Evolutionary conservation across 2,113 vertebrate genomes (phyloP).

Genomic region (Trogon surrucura): DNA sequence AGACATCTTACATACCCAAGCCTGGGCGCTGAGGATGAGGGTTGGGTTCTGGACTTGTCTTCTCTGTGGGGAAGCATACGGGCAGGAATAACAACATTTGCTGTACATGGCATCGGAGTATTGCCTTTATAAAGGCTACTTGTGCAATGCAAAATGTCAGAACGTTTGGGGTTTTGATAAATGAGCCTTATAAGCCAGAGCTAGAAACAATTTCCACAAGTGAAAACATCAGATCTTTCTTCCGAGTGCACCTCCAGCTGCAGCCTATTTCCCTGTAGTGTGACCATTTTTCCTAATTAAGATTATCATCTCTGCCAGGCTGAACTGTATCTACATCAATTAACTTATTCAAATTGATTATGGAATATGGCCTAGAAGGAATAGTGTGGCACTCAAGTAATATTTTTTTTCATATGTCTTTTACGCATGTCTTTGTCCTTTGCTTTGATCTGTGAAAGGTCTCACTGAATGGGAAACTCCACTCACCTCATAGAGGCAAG

Average conservation of each 20-base stretch:
- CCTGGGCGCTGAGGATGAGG: accelerated
- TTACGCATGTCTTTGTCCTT: neutral
- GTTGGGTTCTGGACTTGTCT: neutral
- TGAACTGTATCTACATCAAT: conserved; percentile 35
- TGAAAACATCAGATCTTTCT: neutral
- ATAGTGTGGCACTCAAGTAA: neutral
- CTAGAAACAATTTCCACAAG: neutral
- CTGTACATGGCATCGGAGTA: neutral
- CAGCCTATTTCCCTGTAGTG: neutral
- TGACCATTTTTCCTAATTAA: conserved; percentile 26
- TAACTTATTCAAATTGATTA: conserved; percentile 43
- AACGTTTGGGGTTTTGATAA: neutral
- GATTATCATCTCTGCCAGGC: neutral
- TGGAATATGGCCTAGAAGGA: neutral
- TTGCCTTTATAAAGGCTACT: neutral
- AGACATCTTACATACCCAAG: neutral
- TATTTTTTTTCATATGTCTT: neutral
- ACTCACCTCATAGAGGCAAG: neutral
- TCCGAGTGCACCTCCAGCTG: neutral
- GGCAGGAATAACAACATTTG: neutral
- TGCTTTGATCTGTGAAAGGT: neutral
- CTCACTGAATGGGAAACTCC: neutral
- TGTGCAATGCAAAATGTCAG: neutral
- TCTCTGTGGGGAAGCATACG: neutral
- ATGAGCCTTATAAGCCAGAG: neutral